Evolutionary conservation across 2,888 invertebrate species (phyloP).

Genomic region (Idaea biselata): DNA sequence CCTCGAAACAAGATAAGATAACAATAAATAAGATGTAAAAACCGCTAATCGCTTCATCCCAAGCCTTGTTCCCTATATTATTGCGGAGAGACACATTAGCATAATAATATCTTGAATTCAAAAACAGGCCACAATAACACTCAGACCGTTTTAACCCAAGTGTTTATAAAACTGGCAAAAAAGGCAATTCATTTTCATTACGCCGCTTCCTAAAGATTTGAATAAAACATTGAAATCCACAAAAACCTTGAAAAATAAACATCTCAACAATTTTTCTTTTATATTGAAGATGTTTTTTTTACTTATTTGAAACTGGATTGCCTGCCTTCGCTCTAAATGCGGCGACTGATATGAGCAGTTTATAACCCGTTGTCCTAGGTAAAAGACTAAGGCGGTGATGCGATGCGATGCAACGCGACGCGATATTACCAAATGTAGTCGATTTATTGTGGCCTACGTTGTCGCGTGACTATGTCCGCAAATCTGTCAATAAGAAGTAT

Average conservation of each 20-base stretch:
- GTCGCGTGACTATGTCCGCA: no score
- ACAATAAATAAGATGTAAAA: background rate
- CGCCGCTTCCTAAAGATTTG: no score
- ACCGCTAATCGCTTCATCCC: background rate
- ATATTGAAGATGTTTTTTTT: background rate
- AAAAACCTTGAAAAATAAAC: background rate
- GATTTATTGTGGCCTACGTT: no score
- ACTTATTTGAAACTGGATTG: background rate
- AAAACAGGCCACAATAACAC: background rate
- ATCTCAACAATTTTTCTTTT: background rate
- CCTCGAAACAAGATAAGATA: no score
- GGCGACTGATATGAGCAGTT: no score
- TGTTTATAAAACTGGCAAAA: background rate
- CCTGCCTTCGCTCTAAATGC: no score
- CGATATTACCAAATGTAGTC: no score
- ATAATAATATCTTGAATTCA: slow-evolving; percentile 1
- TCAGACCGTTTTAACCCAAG: slow-evolving; percentile 1
- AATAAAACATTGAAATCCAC: background rate
- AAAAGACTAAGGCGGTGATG: no score
- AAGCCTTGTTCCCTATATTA: background rate
- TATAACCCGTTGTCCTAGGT: no score
- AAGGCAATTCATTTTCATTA: background rate
- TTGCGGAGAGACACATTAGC: background rate
- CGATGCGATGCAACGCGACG: no score
- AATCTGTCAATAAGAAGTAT: no score